Conservation (phyloP, 2,888 invertebrate genomes). For the Perdita meconis region DNA sequence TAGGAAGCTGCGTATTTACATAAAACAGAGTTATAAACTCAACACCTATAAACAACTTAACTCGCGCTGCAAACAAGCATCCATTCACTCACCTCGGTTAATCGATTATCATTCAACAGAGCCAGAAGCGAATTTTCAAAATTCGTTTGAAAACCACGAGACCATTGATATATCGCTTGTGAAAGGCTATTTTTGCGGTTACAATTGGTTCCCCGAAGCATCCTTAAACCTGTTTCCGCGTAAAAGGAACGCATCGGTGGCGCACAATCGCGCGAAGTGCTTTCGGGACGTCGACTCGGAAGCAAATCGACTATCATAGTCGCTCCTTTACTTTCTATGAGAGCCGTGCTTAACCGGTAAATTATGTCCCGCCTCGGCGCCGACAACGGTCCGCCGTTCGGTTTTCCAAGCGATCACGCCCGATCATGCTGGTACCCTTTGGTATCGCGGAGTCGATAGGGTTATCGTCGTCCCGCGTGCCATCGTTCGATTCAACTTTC, state of each 20-base stretch:
- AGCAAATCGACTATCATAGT: conserved; percentile 47
- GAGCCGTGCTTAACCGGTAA: conserved; percentile 59
- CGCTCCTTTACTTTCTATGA: conserved; percentile 59
- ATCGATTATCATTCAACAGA: no score
- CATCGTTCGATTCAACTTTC: conserved; percentile 25
- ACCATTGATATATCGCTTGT: neutral
- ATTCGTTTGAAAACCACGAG: no score
- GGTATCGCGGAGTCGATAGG: conserved; percentile 6
- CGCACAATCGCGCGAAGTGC: conserved; percentile 47
- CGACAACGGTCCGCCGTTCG: conserved; percentile 12
- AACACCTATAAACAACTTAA: no score
- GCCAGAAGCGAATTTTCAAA: no score
- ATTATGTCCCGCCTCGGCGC: conserved; percentile 39
- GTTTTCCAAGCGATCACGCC: conserved; percentile 30
- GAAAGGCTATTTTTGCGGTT: conserved; percentile 29
- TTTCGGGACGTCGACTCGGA: conserved; percentile 46
- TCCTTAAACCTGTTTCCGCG: conserved; percentile 42
- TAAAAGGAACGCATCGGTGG: conserved; percentile 44
- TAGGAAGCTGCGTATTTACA: no score
- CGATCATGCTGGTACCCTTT: conserved; percentile 8
- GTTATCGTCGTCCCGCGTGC: conserved; percentile 9
- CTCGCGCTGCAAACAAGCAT: no score
- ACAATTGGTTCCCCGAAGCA: conserved; percentile 18
- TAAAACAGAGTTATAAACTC: no score
- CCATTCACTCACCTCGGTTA: no score